phyloP scores from a whole-genome alignment of 1,140 invertebrate species.

The Drosophila tropicalis region DNA sequence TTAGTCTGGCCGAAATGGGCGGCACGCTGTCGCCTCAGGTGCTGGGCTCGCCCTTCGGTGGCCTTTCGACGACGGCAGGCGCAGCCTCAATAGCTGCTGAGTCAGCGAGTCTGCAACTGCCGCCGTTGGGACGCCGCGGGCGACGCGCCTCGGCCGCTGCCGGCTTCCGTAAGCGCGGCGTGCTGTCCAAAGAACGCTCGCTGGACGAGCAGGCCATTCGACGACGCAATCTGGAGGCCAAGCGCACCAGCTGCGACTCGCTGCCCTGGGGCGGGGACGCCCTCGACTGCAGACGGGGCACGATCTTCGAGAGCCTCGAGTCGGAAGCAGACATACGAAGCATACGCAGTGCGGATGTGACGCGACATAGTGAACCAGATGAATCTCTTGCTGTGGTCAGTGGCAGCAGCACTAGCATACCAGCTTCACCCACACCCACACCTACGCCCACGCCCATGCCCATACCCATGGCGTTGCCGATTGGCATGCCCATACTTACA shows the following conservation, averaged over 20 bases:
- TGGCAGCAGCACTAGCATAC: conserved; percentile 32
- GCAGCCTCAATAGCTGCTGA: conserved; percentile 32
- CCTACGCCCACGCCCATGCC: conserved; percentile 25
- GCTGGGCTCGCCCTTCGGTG: conserved; percentile 61
- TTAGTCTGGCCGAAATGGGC: conserved; percentile 74
- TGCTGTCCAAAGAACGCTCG: conserved; percentile 79
- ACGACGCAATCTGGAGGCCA: conserved; percentile 78
- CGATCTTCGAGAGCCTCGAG: conserved; percentile 80
- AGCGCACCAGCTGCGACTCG: conserved; percentile 82
- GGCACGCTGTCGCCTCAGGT: conserved; percentile 68
- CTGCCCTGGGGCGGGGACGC: conserved; percentile 79
- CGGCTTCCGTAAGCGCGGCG: conserved; percentile 77
- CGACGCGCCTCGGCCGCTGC: conserved; percentile 73
- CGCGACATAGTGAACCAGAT: conserved; percentile 28
- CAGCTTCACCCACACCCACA: conserved; percentile 25
- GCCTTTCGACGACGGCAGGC: conserved; percentile 45
- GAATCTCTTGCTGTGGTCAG: conserved; percentile 60
- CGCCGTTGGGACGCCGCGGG: conserved; percentile 70
- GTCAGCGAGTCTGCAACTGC: conserved; percentile 61
- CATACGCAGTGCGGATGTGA: conserved; percentile 73
- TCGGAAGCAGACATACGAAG: conserved; percentile 75
- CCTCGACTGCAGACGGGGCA: conserved; percentile 72
- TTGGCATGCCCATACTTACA: conserved; percentile 4
- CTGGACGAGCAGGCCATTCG: conserved; percentile 81
- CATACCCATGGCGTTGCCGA: conserved; percentile 4